Evolutionary conservation across 2,888 invertebrate species (phyloP), one percentile per base, ranked within the genome.

Genomic region (Nomada fabriciana): DNA sequence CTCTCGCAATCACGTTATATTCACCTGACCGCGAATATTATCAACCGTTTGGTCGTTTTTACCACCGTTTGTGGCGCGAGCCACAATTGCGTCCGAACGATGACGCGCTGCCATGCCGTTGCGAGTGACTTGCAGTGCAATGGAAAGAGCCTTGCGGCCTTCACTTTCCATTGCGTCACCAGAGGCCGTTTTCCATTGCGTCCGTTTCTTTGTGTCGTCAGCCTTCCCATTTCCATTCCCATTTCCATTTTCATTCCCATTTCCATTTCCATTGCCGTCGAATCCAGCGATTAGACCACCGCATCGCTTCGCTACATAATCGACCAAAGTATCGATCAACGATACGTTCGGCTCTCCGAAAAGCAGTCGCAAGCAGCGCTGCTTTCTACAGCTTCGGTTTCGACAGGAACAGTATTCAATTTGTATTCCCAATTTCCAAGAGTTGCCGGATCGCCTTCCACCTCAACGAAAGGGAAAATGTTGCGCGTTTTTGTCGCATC

Each of bases 101-200:
- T 36, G 0, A 36, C 36, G 15, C 47, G 47, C 47, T 13, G 15
- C 2, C 43, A 43, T 23, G 23, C 13, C 60, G 47, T 67, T 63
- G 20, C 73, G 53, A 25, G 20, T 78, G 74, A 74, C 36, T 36
- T 7, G 36, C 36, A 36, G 36, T 36, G 36, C 7, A 74, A 78
- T 89, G 86, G 88, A 82, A 89, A 88, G 87, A 90, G 90, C 90
- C 91, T 91, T 91, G 91, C 85, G 88, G 76, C 89, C 47, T 89
- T 89, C 88, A 90, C 91, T 91, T 90, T 91, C 91, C 90, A 90
- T 91, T 91, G 89, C 90, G 90, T 90, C 91, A 90, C 87, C 64
- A 75, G 60, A 36, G 55, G 71, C 59, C 70, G 57, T 23, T 71
- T 61, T 61, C 72, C 72, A 67, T 83, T 82, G 80, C 25, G 65